These are phyloP conservation scores for Cryptotis parvus DNA, from an alignment of 2,113 vertebrate genomes.

Conservation along the genomic window DNA sequence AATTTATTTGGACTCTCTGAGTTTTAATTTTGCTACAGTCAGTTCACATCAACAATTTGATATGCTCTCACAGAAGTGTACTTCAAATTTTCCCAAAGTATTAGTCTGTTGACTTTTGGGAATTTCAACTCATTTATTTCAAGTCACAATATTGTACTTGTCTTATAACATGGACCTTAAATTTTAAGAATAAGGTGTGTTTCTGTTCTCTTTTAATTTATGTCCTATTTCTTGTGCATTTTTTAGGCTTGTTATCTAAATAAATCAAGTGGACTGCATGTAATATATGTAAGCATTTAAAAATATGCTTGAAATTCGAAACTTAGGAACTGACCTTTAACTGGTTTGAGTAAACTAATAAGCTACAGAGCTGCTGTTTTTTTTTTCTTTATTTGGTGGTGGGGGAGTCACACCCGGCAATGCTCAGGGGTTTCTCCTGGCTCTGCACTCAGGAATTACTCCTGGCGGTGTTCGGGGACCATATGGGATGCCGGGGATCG, in stretches of 20 bases:
- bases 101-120: neutral
- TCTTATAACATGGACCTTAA: slow-evolving; percentile 34
- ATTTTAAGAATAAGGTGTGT: neutral
- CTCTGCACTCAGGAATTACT: no score
- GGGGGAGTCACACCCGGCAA: no score
- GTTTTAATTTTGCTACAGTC: neutral
- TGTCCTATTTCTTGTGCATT: neutral
- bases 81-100: neutral
- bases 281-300: neutral
- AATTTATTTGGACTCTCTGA: neutral
- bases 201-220: slow-evolving; percentile 10
- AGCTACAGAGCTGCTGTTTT: neutral
- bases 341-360: neutral
- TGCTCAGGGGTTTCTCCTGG: no score
- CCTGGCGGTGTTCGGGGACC: no score
- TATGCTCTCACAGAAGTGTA: neutral
- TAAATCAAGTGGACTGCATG: slow-evolving; percentile 34
- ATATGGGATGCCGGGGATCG: no score
- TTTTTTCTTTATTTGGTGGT: no score
- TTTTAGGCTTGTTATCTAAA: slow-evolving; percentile 6
- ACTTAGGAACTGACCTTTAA: slow-evolving; percentile 17
- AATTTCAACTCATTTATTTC: slow-evolving; percentile 24
- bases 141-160: neutral
- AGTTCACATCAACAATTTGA: neutral
- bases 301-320: neutral